Conservation (phyloP, 2,113 vertebrate species). For the Coregonus clupeaformis region DNA sequence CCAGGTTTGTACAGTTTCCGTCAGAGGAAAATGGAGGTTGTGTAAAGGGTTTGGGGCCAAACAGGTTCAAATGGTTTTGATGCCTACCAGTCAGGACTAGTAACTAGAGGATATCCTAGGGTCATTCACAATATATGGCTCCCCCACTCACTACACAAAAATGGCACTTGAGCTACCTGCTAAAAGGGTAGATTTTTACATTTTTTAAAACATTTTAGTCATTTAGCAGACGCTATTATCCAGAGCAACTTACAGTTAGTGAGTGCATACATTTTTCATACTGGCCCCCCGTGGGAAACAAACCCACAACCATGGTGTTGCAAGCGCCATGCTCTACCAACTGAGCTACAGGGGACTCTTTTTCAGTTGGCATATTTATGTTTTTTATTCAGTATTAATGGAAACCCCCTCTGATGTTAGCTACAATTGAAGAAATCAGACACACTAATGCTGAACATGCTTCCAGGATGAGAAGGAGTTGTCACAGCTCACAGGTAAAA, state of each 20-base stretch:
- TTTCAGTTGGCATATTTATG: background rate
- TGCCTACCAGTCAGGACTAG: slow-evolving; percentile 26
- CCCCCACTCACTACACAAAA: background rate
- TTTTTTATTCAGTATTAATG: background rate
- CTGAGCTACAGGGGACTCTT: too few relatives aligned
- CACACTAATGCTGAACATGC: background rate
- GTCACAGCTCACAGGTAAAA: too few relatives aligned
- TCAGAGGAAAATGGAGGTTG: slow-evolving; percentile 38
- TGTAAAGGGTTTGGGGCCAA: slow-evolving; percentile 12
- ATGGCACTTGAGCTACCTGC: background rate
- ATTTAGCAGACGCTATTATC: too few relatives aligned
- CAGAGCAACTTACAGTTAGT: too few relatives aligned
- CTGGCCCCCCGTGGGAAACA: too few relatives aligned
- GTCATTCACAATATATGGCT: slow-evolving; percentile 31
- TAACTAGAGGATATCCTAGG: slow-evolving; percentile 38
- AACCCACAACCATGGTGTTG: too few relatives aligned
- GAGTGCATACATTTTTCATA: too few relatives aligned
- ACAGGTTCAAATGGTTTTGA: slow-evolving; percentile 41
- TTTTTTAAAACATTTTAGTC: too few relatives aligned
- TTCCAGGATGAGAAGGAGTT: background rate
- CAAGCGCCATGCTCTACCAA: too few relatives aligned
- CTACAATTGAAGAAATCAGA: background rate
- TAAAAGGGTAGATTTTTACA: background rate
- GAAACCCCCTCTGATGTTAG: background rate
- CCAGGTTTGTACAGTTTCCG: slow-evolving; percentile 62